phyloP scores from a whole-genome alignment of 2,113 vertebrate species.

The Camelus bactrianus region DNA sequence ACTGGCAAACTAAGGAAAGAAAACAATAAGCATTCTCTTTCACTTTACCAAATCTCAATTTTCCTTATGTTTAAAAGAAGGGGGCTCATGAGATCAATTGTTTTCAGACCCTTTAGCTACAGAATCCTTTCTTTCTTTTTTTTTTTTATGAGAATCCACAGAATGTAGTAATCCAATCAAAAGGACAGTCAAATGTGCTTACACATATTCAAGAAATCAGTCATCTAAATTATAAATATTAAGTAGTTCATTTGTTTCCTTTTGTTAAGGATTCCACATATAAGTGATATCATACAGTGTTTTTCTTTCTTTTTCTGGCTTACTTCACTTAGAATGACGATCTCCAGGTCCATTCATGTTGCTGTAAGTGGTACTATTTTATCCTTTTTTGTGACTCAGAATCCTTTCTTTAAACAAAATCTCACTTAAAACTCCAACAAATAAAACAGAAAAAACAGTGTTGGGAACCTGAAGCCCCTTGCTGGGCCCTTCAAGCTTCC shows the following conservation, averaged over 20 bases:
- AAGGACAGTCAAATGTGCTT: too few species aligned
- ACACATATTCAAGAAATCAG: too few species aligned
- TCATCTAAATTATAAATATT: too few species aligned
- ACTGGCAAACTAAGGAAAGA: not conserved
- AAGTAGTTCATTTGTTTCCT: too few species aligned
- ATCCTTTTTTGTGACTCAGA: not conserved
- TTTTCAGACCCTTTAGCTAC: not conserved
- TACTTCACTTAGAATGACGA: too few species aligned
- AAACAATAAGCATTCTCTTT: not conserved
- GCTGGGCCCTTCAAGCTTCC: not conserved
- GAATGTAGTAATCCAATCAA: too few species aligned
- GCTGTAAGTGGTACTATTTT: too few species aligned
- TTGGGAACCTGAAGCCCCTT: not conserved
- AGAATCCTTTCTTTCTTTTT: not conserved
- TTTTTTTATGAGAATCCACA: too few species aligned
- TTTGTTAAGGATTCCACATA: too few species aligned
- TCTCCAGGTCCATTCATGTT: too few species aligned
- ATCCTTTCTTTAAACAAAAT: not conserved
- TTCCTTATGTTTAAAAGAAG: not conserved
- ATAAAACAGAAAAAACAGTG: not conserved
- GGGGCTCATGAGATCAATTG: not conserved
- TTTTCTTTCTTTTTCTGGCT: too few species aligned
- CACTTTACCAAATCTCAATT: not conserved
- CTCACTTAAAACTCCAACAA: not conserved
- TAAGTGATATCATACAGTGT: too few species aligned